These are phyloP conservation scores for Pentamera pediparva DNA, from an alignment of 53 echinoderm and acorn worm genomes.

Conservation along the genomic window DNA sequence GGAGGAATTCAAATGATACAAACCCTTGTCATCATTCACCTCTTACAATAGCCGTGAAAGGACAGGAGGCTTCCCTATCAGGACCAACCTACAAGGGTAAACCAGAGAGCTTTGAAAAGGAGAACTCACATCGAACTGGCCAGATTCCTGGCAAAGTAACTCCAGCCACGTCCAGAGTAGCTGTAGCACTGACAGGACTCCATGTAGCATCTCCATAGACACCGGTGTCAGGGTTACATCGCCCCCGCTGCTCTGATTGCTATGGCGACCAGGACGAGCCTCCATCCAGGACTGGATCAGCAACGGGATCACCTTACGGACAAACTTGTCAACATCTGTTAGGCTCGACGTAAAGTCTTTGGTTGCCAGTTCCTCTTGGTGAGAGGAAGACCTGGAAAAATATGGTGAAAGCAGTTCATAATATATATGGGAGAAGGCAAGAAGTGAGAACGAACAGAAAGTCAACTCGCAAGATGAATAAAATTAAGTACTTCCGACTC, in stretches of 20 bases:
- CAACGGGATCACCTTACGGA: slow-evolving; percentile 61
- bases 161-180: slow-evolving; percentile 43
- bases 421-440: no score
- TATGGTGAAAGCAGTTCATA: not conserved
- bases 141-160: slow-evolving; percentile 8
- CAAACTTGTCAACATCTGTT: slow-evolving; percentile 41
- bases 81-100: no score
- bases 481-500: no score
- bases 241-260: slow-evolving; percentile 19
- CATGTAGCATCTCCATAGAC: slow-evolving; percentile 58
- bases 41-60: no score
- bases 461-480: no score
- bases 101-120: no score
- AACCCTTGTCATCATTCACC: no score
- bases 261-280: slow-evolving; percentile 44
- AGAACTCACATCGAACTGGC: not conserved
- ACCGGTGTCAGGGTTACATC: slow-evolving; percentile 21
- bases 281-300: slow-evolving; percentile 84
- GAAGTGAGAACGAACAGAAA: no score
- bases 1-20: no score
- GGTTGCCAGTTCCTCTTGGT: not conserved
- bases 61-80: no score
- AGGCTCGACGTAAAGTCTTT: slow-evolving; percentile 36
- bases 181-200: slow-evolving; percentile 54
- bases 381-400: not conserved